phyloP scores from a whole-genome alignment of 1,140 invertebrate genomes.

The Pseudomyrmex dendroicus region DNA sequence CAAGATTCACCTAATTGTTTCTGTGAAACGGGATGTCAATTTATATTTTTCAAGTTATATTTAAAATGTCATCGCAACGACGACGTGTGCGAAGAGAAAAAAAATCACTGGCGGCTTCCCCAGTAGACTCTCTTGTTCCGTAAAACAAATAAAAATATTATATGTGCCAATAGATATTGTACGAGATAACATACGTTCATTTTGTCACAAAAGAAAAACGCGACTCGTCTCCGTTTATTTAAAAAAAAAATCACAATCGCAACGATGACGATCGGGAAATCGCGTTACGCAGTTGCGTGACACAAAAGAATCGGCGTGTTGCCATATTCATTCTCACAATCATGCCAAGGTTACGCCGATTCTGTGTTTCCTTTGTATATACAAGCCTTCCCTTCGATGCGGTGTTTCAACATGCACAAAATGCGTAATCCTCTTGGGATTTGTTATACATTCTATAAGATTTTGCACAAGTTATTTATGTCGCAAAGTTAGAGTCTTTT shows the following conservation, averaged over 20 bases:
- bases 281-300: neutral
- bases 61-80: too few relatives aligned
- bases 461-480: conserved; percentile 10
- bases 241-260: conserved; percentile 1
- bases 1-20: neutral
- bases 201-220: too few relatives aligned
- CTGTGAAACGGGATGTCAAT: neutral
- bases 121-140: too few relatives aligned
- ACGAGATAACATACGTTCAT: too few relatives aligned
- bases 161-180: too few relatives aligned
- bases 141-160: too few relatives aligned
- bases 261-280: conserved; percentile 22
- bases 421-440: neutral
- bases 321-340: conserved; percentile 53
- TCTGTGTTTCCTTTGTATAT: conserved; percentile 50
- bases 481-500: neutral
- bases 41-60: too few relatives aligned
- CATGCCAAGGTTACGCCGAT: conserved; percentile 46
- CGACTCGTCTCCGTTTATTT: too few relatives aligned
- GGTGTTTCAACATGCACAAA: conserved; percentile 22
- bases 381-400: neutral
- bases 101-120: too few relatives aligned
- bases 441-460: too few relatives aligned
- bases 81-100: too few relatives aligned
- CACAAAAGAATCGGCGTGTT: conserved; percentile 2